A percentile compares a stretch with the other conserved stretches of the same genome.
Evolutionary conservation across 2,113 vertebrate genomes (phyloP).

Genomic region (Lycaon pictus): DNA sequence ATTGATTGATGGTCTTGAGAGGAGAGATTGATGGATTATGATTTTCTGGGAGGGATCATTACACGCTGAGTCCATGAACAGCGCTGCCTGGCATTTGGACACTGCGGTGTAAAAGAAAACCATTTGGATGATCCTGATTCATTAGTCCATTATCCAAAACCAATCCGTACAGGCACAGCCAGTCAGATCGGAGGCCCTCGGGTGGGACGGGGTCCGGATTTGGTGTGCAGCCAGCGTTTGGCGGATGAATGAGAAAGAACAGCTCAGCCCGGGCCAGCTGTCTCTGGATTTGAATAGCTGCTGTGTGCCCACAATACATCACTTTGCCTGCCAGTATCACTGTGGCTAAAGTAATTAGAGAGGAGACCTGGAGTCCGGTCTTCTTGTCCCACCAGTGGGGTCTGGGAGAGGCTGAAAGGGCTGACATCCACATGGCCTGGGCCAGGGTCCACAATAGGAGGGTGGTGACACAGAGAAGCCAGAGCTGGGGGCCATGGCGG

Average conservation of each 20-base stretch:
- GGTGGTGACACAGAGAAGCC: neutral
- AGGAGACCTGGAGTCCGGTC: neutral
- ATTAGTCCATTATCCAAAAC: conserved; percentile 86
- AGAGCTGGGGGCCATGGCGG: neutral
- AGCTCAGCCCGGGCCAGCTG: neutral
- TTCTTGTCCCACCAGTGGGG: neutral
- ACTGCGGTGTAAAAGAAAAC: conserved; percentile 81
- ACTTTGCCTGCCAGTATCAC: conserved; percentile 17
- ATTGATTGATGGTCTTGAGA: conserved; percentile 86
- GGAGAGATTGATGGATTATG: conserved; percentile 87
- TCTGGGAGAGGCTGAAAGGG: neutral
- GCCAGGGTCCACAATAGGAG: neutral
- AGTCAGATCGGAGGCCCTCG: conserved; percentile 71
- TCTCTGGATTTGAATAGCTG: conserved; percentile 52
- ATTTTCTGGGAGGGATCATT: conserved; percentile 88
- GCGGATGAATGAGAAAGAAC: conserved; percentile 22
- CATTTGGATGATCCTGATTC: conserved; percentile 86
- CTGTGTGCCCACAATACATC: neutral
- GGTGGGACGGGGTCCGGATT: neutral
- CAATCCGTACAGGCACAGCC: conserved; percentile 73
- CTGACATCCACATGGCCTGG: neutral
- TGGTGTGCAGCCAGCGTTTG: neutral
- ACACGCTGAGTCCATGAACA: conserved; percentile 84
- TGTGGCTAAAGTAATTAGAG: conserved; percentile 32
- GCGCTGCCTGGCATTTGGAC: conserved; percentile 85